Conservation (phyloP, 2,113 vertebrate species). For the Sterna hirundo region DNA sequence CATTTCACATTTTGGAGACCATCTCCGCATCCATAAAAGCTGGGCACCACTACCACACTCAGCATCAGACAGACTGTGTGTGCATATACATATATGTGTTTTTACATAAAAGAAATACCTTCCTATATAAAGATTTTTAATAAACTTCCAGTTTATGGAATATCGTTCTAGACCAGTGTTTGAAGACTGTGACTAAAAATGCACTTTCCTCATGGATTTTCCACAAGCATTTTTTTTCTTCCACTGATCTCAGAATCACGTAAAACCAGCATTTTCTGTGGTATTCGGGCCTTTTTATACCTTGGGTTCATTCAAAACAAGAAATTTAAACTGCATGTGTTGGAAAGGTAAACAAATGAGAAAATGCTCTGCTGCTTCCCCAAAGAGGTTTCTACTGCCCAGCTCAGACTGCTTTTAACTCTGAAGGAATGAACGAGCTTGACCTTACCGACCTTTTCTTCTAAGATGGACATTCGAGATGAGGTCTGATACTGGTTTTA, state of each 20-base stretch:
- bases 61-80: background rate
- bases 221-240: background rate
- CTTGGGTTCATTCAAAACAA: background rate
- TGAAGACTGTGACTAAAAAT: background rate
- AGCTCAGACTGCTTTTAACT: background rate
- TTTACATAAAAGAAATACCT: background rate
- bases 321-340: background rate
- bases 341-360: background rate
- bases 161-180: background rate
- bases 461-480: background rate
- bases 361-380: background rate
- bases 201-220: background rate
- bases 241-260: background rate
- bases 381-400: background rate
- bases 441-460: background rate
- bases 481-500: background rate
- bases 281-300: background rate
- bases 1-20: background rate
- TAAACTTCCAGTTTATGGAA: background rate
- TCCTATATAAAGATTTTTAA: background rate
- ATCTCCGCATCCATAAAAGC: background rate
- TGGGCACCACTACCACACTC: background rate
- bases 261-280: background rate
- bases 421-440: background rate
- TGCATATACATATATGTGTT: rapidly evolving